phyloP scores from a whole-genome alignment of 2,113 vertebrate species.

The Menura novaehollandiae region DNA sequence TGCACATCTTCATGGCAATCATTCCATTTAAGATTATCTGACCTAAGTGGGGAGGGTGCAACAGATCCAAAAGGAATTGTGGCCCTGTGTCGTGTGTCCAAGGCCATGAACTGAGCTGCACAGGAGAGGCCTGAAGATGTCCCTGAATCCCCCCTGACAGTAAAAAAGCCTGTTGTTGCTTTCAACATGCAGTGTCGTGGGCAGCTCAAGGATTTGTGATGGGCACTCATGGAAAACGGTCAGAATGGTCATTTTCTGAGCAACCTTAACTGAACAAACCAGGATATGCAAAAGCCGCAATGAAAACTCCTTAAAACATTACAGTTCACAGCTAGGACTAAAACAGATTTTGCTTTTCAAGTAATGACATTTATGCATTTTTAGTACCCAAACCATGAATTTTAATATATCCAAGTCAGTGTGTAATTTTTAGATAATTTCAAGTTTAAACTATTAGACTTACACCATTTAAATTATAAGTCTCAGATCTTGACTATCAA shows the following conservation, averaged over 20 bases:
- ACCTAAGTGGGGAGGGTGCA: neutral
- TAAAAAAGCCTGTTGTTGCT: neutral
- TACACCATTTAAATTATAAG: neutral
- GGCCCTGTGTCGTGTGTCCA: rapidly evolving
- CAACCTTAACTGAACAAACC: neutral
- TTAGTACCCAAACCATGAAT: neutral
- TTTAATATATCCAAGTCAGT: neutral
- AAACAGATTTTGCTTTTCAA: neutral
- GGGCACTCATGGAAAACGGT: neutral
- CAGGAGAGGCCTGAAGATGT: neutral
- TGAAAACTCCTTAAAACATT: neutral
- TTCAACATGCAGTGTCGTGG: neutral
- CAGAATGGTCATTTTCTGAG: neutral
- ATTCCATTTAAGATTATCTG: neutral
- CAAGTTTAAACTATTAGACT: neutral
- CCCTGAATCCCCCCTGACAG: neutral
- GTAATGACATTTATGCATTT: neutral
- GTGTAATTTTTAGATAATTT: neutral
- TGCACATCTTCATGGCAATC: neutral
- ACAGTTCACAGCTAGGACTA: neutral
- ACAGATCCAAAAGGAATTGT: neutral
- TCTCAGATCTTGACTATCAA: neutral
- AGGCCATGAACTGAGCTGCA: neutral
- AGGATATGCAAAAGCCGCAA: neutral
- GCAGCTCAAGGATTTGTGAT: neutral